Base-by-base conservation (phyloP, 2,888 invertebrate genomes). In the Chloroclystis v-ata region DNA sequence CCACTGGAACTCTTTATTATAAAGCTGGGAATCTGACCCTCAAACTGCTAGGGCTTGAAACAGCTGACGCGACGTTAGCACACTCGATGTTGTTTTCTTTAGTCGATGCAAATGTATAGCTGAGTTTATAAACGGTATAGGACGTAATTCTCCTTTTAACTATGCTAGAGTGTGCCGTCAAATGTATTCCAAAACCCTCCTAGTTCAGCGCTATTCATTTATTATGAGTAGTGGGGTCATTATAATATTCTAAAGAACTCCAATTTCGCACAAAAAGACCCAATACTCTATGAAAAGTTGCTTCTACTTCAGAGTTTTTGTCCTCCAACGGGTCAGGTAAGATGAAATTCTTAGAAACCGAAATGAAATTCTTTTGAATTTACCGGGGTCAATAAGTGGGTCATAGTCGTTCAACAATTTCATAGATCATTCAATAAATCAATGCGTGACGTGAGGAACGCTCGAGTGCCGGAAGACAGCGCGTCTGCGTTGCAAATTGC, bases 1-100 rank as follows among this genome's bases (percentile, higher is more conserved):
- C 73, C 78, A 78, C 70, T 72, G 71, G 71, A 63, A 61, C 72
- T 59, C 56, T 56, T 56, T 53, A 56, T 59, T 56, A 59, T 54
- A 56, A 58, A 56, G 48, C 51, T 48, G 54, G 39, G 6, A 14
- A 12, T 51, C 41, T 54, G 56, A 56, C 58, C 58, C 56, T 56
- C 54, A 56, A 52, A 54, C 51, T 40, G 56, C 20, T 29, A 39
- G 43, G 37, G 28, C 26, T 47, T 40, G 51, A 37, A 14, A 37
- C 52, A 41, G 55, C 57, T 55, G 52, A 57, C 52, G 37, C 38
- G 38, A 48, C 53, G 26, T 38, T 52, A 47, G 46, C 43, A 49
- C 26, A n/a, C 20, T 37, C 16, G 16, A 11, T 14, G 8, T 8
- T 29, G 28, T 29, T 7, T 24, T 43, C 28, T 37, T 25, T 4